Evolutionary conservation across 2,113 vertebrate species (phyloP), one percentile per base, ranked within the genome.

Genomic region (Mesoclemmys tuberculata): DNA sequence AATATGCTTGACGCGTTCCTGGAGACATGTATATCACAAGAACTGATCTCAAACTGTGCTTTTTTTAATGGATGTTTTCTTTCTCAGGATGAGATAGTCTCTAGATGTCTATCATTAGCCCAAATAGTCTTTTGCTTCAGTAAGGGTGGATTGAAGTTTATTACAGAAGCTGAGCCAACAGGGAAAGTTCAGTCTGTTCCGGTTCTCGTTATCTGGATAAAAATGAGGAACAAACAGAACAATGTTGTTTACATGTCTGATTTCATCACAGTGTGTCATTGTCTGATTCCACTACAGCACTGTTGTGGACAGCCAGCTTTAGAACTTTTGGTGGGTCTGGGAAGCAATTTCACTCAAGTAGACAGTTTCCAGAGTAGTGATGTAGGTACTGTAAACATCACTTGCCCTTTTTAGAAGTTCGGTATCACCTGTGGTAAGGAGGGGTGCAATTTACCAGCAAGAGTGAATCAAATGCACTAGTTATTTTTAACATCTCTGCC

Each of bases 141-240:
- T 94, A 27, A 96, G 87, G 13, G 3, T 94, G 55, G 87, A 87
- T 94, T 95, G 93, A 90, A 92, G 90, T 71, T 85, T 89, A 87
- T 19, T 4, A 0, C 35, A 14, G 55, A 90, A 94, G 84, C 77
- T 56, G 92, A 97, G 89, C 93, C 95, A 87, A 95, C 95, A 93
- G 95, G 71, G 78, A 94, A 71, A 94, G 93, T 81, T 92, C 85
- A 0, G 0, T 64, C 90, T 87, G 90, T 95, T 95, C 83, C 78
- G 85, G 92, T 91, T 38, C 61, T 55, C 92, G 87, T 95, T 89
- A 95, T 85, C 90, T 89, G 94, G 82, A 96, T 97, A 92, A 96
- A 92, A 82, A 88, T 27, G 13, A 48, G 64, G 71, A 92, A 7
- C 58, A 64, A 80, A 46, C 84, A 93, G 86, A 85, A 52, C 54